These are phyloP conservation scores for Boleophthalmus pectinirostris DNA, from an alignment of 2,113 vertebrate species.

Conservation along the genomic window DNA sequence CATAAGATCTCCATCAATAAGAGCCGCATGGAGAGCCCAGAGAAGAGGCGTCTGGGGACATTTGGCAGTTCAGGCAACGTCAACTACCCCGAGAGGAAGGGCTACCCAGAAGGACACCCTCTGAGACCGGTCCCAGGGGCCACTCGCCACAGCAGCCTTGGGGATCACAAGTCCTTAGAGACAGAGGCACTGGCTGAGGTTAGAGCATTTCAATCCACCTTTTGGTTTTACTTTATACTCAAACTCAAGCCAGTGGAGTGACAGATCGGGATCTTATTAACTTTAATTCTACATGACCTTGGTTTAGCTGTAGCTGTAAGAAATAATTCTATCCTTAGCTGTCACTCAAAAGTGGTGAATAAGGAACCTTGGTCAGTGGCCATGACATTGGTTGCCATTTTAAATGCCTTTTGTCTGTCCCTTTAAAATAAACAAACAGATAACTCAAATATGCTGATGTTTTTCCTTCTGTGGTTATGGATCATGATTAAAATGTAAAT, in stretches of 20 bases:
- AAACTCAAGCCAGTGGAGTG: not conserved
- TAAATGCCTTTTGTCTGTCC: too few species aligned
- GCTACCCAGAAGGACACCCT: constrained; percentile 85
- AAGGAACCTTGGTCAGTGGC: too few species aligned
- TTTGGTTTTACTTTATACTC: not conserved
- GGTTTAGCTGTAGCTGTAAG: not conserved
- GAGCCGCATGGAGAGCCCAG: constrained; percentile 89
- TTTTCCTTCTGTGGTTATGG: not conserved
- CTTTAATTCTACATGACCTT: not conserved
- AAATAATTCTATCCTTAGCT: not conserved
- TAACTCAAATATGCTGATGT: not conserved
- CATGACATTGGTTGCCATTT: too few species aligned
- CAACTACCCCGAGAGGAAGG: constrained; percentile 92
- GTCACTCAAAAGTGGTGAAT: not conserved
- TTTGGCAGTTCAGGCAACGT: constrained; percentile 96
- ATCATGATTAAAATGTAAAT: not conserved
- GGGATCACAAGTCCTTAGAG: constrained; percentile 96
- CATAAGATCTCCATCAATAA: constrained; percentile 89
- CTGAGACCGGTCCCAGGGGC: constrained; percentile 85
- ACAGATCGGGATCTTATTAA: not conserved
- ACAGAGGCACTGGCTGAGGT: constrained; percentile 95
- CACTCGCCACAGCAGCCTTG: constrained; percentile 96
- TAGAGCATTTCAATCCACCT: not conserved
- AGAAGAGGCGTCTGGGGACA: constrained; percentile 92
- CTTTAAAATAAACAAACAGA: not conserved